A percentile compares a stretch with the other conserved stretches of the same genome.
These are phyloP conservation scores for Ochotona curzoniae DNA, from an alignment of 2,113 vertebrate species.

Conservation along the genomic window DNA sequence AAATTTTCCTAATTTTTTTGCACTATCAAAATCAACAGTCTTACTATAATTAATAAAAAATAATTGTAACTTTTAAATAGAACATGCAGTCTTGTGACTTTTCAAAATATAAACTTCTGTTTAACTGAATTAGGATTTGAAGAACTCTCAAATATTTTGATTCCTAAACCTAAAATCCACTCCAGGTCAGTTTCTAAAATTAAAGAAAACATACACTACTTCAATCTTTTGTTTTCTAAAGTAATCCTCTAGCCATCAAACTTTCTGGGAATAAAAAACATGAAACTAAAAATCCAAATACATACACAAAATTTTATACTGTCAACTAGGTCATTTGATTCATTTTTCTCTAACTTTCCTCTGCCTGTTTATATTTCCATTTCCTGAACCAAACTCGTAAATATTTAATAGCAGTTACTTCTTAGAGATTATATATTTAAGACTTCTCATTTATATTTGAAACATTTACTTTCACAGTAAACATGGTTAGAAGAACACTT, in stretches of 20 bases:
- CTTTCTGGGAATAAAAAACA: neutral
- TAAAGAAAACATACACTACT: conserved; percentile 9
- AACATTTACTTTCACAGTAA: neutral
- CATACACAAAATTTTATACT: neutral
- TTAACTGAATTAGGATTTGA: conserved; percentile 9
- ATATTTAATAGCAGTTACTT: conserved; percentile 44
- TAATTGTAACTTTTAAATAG: neutral
- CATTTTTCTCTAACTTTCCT: neutral
- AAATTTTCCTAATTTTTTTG: neutral
- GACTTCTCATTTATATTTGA: conserved; percentile 52
- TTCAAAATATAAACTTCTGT: neutral
- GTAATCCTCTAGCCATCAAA: neutral
- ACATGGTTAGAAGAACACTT: neutral
- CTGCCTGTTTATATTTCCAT: conserved; percentile 8
- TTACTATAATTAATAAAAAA: neutral
- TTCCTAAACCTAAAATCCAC: neutral
- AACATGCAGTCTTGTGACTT: neutral
- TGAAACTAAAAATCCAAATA: neutral
- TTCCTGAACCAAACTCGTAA: conserved; percentile 14
- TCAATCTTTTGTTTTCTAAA: conserved; percentile 32
- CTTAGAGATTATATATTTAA: conserved; percentile 52
- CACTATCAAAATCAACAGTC: neutral
- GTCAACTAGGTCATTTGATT: conserved; percentile 32
- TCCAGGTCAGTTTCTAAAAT: conserved; percentile 8
- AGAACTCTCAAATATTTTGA: neutral